Base-by-base conservation (phyloP, 1,140 invertebrate genomes). In the Polypedilum pembai region DNA sequence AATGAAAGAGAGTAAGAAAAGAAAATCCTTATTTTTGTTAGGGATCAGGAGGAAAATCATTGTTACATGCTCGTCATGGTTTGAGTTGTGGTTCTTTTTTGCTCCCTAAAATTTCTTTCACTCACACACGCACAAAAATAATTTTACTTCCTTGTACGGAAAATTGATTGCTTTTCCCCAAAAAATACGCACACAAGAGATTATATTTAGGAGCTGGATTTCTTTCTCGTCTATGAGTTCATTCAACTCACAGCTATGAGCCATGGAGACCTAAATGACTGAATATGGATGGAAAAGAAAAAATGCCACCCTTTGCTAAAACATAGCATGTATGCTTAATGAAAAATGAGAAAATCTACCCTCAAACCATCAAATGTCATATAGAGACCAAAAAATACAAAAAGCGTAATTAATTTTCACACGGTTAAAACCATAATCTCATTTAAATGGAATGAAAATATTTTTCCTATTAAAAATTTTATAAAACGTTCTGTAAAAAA, bases 1-100 rank as follows among this genome's bases (percentile, higher is more conserved):
- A 56, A 15, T 12, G 45, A 56, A 45, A 15, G 45, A 56, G n/a
- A 33, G n/a, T n/a, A n/a, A n/a, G n/a, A n/a, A n/a, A n/a, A n/a
- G n/a, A 56, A 56, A 56, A 56, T 56, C 45, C 45, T 56, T 56
- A 56, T 56, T 56, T 56, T 56, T n/a, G 45, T 56, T 56, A 56
- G 45, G 45, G 45, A 56, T 56, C 45, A 56, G 45, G 45, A 10
- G n/a, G 12, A 56, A 56, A 56, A 56, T 12, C 7, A 56, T 56
- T 56, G 45, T 45, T 4, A 45, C 41, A 56, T 56, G 45, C 45
- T 56, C n/a, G 3, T 56, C 45, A 56, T 56, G 45, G 45, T 56
- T 56, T 56, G 45, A 56, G 45, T 56, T n/a, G 12, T 45, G 8
- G 45, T n/a, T 33, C 24, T 3, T 33, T n/a, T 33, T 33, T 33